These are phyloP conservation scores for Coregonus sp. DNA, from an alignment of 2,797 vertebrate genomes.

Conservation along the genomic window DNA sequence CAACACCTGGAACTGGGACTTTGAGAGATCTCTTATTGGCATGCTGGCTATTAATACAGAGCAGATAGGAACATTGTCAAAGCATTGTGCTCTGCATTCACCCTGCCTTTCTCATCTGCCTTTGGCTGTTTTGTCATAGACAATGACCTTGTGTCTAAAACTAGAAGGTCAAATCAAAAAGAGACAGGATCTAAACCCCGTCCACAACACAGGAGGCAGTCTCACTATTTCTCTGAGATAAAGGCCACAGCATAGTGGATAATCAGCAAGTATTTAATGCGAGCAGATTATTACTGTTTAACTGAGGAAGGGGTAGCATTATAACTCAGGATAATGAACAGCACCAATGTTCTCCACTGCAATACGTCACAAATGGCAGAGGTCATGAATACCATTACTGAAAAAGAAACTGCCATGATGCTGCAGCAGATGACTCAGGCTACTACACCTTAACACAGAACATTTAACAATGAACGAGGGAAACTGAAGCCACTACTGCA, in stretches of 20 bases:
- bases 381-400: neutral
- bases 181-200: neutral
- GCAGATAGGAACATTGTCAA: no score
- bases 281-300: neutral
- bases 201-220: neutral
- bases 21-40: constrained; percentile 16
- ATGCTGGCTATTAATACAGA: constrained; percentile 4
- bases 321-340: neutral
- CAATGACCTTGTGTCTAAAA: neutral
- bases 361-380: constrained; percentile 3
- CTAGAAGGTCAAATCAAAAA: neutral
- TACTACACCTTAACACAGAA: neutral
- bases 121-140: constrained; percentile 1
- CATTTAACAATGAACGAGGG: neutral
- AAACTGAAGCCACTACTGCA: constrained; percentile 2
- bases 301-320: neutral
- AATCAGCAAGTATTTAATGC: constrained; percentile 7
- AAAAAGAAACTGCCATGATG: neutral
- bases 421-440: neutral
- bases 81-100: neutral
- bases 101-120: neutral
- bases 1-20: constrained; percentile 14
- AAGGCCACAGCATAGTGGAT: neutral
- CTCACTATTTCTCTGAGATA: constrained; percentile 1
- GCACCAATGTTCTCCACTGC: constrained; percentile 8